Percentiles rank a stretch among this genome's conserved stretches.
Conservation (phyloP, 2,113 vertebrate genomes). For the Odocoileus hemionus region DNA sequence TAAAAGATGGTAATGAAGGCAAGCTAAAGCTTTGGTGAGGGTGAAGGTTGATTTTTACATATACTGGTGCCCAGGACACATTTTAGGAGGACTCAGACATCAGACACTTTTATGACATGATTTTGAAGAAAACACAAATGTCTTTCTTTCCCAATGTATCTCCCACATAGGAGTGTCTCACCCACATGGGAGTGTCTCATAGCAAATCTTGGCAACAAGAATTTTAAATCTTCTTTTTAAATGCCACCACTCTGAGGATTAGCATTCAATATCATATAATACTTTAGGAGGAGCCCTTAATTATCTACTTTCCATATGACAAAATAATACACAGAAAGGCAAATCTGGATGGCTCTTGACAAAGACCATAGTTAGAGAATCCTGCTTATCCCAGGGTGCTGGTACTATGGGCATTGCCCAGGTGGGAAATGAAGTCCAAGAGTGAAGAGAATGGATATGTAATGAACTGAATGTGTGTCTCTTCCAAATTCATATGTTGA, state of each 20-base stretch:
- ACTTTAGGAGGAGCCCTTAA: not conserved
- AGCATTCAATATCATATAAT: not conserved
- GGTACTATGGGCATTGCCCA: accelerated
- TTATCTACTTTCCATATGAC: not conserved
- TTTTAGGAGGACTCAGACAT: not conserved
- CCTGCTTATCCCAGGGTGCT: not conserved
- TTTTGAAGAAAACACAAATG: not conserved
- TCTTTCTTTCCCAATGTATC: not conserved
- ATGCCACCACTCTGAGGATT: not conserved
- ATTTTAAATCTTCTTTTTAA: not conserved
- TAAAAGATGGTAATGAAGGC: not conserved
- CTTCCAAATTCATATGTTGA: not conserved
- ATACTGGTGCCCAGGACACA: not conserved
- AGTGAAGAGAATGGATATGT: not conserved
- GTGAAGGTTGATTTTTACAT: not conserved
- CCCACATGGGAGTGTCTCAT: not conserved
- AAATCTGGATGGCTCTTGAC: not conserved
- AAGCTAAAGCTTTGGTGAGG: not conserved
- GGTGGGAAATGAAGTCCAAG: not conserved
- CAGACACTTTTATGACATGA: not conserved
- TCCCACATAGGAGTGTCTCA: not conserved
- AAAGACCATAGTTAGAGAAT: not conserved
- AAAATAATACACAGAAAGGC: not conserved
- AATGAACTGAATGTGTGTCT: not conserved
- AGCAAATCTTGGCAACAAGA: not conserved